Conservation (phyloP, 2,113 vertebrate genomes). For the Trematocara unimaculatum region DNA sequence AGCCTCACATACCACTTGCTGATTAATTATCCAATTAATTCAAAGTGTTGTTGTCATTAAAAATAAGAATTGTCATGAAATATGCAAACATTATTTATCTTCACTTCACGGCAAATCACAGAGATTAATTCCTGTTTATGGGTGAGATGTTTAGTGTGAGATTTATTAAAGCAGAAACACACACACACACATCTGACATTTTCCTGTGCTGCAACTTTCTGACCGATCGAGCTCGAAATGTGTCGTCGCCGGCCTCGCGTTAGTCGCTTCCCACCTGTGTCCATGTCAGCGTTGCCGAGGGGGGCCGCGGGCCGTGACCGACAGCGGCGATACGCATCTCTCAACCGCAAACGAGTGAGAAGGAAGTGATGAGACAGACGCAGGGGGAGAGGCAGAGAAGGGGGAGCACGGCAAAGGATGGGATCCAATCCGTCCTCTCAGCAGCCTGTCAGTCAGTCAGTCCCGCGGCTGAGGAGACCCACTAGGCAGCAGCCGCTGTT, state of each 20-base stretch:
- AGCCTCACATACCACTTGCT: not conserved
- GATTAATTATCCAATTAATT: slow-evolving; percentile 12
- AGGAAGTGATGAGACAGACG: slow-evolving; percentile 8
- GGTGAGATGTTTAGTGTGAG: slow-evolving; percentile 5
- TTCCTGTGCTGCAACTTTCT: slow-evolving; percentile 31
- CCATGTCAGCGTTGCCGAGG: slow-evolving; percentile 1
- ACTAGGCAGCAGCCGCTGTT: slow-evolving; percentile 41
- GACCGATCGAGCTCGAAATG: slow-evolving; percentile 21
- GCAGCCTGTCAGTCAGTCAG: slow-evolving; percentile 47
- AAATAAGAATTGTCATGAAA: slow-evolving; percentile 10
- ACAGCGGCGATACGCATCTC: slow-evolving; percentile 28
- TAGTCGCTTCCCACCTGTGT: slow-evolving; percentile 50
- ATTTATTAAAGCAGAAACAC: not conserved
- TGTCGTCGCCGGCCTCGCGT: not conserved
- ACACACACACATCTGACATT: not conserved
- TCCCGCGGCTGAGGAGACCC: slow-evolving; percentile 31
- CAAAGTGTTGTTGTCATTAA: not conserved
- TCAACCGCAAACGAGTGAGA: slow-evolving; percentile 18
- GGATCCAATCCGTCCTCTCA: slow-evolving; percentile 51
- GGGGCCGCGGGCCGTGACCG: slow-evolving; percentile 36
- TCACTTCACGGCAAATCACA: not conserved
- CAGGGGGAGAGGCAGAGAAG: not conserved
- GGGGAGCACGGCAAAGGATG: slow-evolving; percentile 36
- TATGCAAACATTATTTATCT: slow-evolving; percentile 11
- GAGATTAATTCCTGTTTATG: not conserved